Conservation (phyloP, 1,140 invertebrate genomes). For the Hirudo medicinalis region DNA sequence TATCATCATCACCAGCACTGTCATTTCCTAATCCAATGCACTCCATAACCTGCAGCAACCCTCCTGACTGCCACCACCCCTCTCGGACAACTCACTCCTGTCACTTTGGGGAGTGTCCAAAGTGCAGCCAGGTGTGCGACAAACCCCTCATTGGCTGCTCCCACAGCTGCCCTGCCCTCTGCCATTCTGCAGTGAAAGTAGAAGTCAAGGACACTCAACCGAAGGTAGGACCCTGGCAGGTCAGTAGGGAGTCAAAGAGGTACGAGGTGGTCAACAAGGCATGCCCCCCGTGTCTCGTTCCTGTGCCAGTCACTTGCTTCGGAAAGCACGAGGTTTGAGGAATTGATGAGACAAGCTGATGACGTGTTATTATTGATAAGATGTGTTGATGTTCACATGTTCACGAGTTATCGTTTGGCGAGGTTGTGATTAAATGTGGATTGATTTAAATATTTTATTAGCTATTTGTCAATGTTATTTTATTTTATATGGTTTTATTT, state of each 20-base stretch:
- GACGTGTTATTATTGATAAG: no score
- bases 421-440: no score
- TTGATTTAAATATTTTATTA: no score
- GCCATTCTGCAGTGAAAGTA: constrained; percentile 65
- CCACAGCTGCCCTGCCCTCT: constrained; percentile 59
- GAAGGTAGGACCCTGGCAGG: constrained; percentile 61
- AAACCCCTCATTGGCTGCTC: constrained; percentile 52
- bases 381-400: no score
- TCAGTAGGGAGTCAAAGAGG: constrained; percentile 33
- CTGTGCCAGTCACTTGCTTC: constrained; percentile 59
- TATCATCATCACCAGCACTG: background rate
- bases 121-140: constrained; percentile 60
- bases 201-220: constrained; percentile 41
- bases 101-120: constrained; percentile 73
- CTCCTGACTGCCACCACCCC: constrained; percentile 64
- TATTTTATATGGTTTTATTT: no score
- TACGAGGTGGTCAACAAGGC: constrained; percentile 51
- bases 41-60: constrained; percentile 43
- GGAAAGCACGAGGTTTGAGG: constrained; percentile 58
- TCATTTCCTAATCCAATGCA: background rate
- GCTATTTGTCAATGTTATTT: no score
- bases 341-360: no score
- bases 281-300: constrained; percentile 50
- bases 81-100: constrained; percentile 60
- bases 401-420: no score